Evolutionary conservation across 2,797 vertebrate genomes (phyloP).

Genomic region (Gadopsis marmoratus): DNA sequence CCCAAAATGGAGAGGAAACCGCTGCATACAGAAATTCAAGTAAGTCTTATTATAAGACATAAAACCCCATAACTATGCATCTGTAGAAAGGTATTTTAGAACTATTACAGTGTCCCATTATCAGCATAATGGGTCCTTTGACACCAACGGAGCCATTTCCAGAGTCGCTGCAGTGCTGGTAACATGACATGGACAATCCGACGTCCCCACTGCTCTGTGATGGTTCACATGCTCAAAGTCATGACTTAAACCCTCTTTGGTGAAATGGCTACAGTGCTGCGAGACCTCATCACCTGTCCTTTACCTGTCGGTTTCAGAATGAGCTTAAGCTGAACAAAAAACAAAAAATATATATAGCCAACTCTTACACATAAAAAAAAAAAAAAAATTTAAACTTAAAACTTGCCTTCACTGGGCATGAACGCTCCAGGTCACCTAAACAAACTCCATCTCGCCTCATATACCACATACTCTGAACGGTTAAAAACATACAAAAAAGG

Average conservation of each 20-base stretch:
- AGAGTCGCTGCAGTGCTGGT: constrained; percentile 70
- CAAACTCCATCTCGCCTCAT: constrained; percentile 54
- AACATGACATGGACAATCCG: constrained; percentile 75
- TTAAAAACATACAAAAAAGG: constrained; percentile 62
- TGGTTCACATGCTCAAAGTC: constrained; percentile 53
- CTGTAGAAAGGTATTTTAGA: constrained; percentile 81
- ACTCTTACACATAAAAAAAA: constrained; percentile 60
- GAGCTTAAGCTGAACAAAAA: constrained; percentile 58
- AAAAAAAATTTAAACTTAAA: constrained; percentile 50
- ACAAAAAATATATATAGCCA: constrained; percentile 60
- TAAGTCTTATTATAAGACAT: constrained; percentile 92
- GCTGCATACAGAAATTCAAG: constrained; percentile 87
- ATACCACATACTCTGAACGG: constrained; percentile 65
- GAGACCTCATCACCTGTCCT: constrained; percentile 66
- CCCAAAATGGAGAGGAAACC: constrained; percentile 83
- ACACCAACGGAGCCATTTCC: constrained; percentile 73
- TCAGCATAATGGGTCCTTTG: constrained; percentile 78
- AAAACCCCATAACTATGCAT: constrained; percentile 82
- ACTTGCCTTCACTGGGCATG: constrained; percentile 68
- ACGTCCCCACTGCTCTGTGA: constrained; percentile 55
- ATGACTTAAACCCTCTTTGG: constrained; percentile 75
- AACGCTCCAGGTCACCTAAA: constrained; percentile 72
- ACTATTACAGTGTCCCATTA: constrained; percentile 85
- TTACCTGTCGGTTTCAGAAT: constrained; percentile 71
- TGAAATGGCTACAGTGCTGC: constrained; percentile 76